These are phyloP conservation scores for Glaucopsyche alexis DNA, from an alignment of 2,888 invertebrate species.

Conservation along the genomic window DNA sequence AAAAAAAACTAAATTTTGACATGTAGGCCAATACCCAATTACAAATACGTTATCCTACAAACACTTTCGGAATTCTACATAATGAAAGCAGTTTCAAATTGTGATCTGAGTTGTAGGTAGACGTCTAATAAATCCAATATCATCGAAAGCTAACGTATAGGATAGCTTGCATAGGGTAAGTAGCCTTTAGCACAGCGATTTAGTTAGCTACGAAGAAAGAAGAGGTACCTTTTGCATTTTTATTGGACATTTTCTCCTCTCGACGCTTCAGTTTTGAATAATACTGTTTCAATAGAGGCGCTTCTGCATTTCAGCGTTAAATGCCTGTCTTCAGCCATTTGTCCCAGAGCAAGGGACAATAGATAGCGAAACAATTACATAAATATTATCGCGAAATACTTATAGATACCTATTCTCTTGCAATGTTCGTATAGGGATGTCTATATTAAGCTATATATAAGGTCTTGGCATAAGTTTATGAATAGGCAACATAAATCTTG, in stretches of 20 bases:
- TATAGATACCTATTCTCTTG: neutral
- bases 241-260: slow-evolving; percentile 65
- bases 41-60: too few relatives aligned
- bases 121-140: too few relatives aligned
- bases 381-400: slow-evolving; percentile 20
- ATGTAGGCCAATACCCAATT: too few relatives aligned
- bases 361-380: slow-evolving; percentile 12
- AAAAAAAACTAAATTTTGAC: too few relatives aligned
- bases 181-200: slow-evolving; percentile 51
- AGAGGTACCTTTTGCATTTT: slow-evolving; percentile 66
- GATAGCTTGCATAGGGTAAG: slow-evolving; percentile 37
- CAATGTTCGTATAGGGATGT: neutral
- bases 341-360: neutral
- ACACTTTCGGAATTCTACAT: too few relatives aligned
- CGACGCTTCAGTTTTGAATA: slow-evolving; percentile 60
- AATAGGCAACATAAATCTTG: too few relatives aligned
- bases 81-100: too few relatives aligned
- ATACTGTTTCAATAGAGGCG: slow-evolving; percentile 51
- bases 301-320: slow-evolving; percentile 33
- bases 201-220: slow-evolving; percentile 59
- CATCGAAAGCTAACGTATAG: neutral
- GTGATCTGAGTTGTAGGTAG: too few relatives aligned
- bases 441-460: too few relatives aligned
- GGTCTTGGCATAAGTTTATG: too few relatives aligned
- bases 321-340: slow-evolving; percentile 25